Evolutionary conservation across 2,113 vertebrate genomes (phyloP).

Genomic region (Aptenodytes patagonicus): DNA sequence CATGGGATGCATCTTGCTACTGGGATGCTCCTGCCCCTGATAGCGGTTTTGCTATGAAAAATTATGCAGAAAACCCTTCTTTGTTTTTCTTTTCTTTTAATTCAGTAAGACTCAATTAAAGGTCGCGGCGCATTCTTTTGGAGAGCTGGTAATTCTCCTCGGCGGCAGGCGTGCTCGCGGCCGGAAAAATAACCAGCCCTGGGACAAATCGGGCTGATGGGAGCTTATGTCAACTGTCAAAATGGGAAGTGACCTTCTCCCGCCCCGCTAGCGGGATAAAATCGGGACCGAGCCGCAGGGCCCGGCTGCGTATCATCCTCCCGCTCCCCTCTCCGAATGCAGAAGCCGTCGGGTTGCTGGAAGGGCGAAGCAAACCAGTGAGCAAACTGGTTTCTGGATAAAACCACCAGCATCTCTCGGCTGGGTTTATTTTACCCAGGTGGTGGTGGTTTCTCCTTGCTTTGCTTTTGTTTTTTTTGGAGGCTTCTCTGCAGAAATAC

Average conservation of each 20-base stretch:
- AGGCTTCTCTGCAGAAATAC: background rate
- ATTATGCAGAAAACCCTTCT: background rate
- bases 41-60: background rate
- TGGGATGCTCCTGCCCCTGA: background rate
- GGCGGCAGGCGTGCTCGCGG: background rate
- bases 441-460: background rate
- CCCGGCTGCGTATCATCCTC: fast-evolving
- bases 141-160: background rate
- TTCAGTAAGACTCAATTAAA: background rate
- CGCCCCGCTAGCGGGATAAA: background rate
- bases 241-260: constrained; percentile 7
- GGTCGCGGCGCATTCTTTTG: background rate
- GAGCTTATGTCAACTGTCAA: constrained; percentile 22
- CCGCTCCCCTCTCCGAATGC: background rate
- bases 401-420: background rate
- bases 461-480: background rate
- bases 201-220: background rate
- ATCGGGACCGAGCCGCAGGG: background rate
- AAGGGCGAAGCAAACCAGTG: background rate
- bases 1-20: background rate
- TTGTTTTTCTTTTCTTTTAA: background rate
- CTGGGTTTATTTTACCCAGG: background rate
- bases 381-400: background rate
- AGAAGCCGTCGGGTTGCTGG: background rate
- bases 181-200: background rate